Evolutionary conservation across 2,797 vertebrate genomes (phyloP).

Genomic region (Neosilurus mollespiculum): DNA sequence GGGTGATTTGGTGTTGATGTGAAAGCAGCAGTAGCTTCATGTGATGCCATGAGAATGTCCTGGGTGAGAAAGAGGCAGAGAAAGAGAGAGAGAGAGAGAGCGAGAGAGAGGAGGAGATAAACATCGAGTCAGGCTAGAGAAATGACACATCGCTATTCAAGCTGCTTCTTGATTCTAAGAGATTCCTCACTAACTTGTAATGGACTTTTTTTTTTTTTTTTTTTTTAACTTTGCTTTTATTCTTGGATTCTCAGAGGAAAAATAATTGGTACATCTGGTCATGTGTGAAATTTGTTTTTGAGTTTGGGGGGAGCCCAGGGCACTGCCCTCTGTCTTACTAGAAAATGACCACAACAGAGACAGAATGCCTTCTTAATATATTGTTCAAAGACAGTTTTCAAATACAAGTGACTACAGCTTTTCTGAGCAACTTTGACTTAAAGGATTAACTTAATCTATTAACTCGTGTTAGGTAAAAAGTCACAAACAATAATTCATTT

Average conservation of each 20-base stretch:
- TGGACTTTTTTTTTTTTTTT: neutral
- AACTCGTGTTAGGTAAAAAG: neutral
- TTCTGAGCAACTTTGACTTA: neutral
- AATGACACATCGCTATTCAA: slow-evolving; percentile 18
- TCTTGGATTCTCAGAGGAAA: neutral
- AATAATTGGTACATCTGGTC: neutral
- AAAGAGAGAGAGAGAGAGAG: slow-evolving; percentile 28
- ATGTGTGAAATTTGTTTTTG: neutral
- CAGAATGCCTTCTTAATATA: neutral
- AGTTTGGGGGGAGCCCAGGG: neutral
- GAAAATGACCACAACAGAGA: neutral
- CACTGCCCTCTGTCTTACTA: neutral
- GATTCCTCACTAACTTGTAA: neutral
- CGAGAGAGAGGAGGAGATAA: slow-evolving; percentile 9
- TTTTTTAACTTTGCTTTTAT: neutral
- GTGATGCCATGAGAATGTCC: slow-evolving; percentile 38
- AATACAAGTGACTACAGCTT: neutral
- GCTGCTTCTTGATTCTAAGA: neutral
- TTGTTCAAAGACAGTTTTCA: neutral
- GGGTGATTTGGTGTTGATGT: slow-evolving; percentile 44
- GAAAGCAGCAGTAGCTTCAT: slow-evolving; percentile 34
- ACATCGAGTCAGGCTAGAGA: neutral
- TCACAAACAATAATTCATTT: neutral
- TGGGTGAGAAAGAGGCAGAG: slow-evolving; percentile 26
- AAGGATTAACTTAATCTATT: neutral